Evolutionary conservation across 2,888 invertebrate species (phyloP), one percentile per base, ranked within the genome.

Genomic region (Heliconius sara): DNA sequence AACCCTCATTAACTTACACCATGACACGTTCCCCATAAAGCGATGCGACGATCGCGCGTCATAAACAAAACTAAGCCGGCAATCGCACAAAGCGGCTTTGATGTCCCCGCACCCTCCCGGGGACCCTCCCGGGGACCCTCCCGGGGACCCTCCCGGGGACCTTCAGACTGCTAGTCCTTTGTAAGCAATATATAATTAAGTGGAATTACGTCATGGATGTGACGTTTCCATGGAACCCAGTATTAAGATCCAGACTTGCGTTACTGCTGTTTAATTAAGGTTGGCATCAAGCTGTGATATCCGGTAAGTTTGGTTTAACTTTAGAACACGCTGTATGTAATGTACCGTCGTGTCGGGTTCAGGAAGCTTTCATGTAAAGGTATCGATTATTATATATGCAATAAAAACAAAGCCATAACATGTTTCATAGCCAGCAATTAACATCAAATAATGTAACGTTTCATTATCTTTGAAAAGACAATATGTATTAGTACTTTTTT

Each of bases 131-230:
- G 43, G 57, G 57, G 72, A 57, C 72, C 57, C 16, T 34, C 34
- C 10, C 52, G 39, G 57, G 72, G 57, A 57, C 72, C 57, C 30
- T 30, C 5, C 10, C 65, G 43, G 57, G 57, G 72, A 57, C 72
- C 57, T n/a, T 34, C 34, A 57, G 57, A 72, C 68, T 60, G 75
- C 34, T 65, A 60, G 47, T 43, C 78, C 78, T 76, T 68, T 76
- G 72, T 71, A 78, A 80, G 79, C 80, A 78, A 78, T 79, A 80
- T 78, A 66, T 78, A 78, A 80, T 80, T 78, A 79, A 80, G 71
- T 76, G 66, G n/a, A 67, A 67, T 67, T 76, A 67, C 76, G 27
- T 67, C 65, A 39, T 75, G 74, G 74, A 73, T 73, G 72, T 73
- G 72, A 73, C 72, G 72, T 73, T 73, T 57, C 22, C 52, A 52